Percentiles rank a stretch among this genome's conserved stretches.
Conservation (phyloP, 2,797 vertebrate species). For the Ctenopoma multispine region DNA sequence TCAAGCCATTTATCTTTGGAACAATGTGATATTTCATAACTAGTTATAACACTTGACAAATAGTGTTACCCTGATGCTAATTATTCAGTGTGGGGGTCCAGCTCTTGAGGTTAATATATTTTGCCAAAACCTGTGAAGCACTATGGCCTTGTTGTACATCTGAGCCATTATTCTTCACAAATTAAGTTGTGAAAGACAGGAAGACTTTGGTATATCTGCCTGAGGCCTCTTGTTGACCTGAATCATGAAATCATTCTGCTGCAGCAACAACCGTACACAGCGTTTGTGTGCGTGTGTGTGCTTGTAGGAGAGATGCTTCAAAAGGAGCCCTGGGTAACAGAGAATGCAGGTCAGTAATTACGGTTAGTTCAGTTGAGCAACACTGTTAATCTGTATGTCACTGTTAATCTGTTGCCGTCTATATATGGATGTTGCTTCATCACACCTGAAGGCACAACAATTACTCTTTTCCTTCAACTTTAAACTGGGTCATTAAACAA, state of each 20-base stretch:
- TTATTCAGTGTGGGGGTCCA: conserved; percentile 38
- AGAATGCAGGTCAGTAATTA: conserved; percentile 78
- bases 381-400: conserved; percentile 71
- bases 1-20: conserved; percentile 29
- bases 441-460: conserved; percentile 65
- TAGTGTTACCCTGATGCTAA: conserved; percentile 23
- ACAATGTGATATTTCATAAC: conserved; percentile 13
- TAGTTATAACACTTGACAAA: conserved; percentile 47
- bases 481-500: conserved; percentile 62
- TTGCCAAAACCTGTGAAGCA: conserved; percentile 39
- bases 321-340: conserved; percentile 62
- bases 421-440: conserved; percentile 68
- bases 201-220: conserved; percentile 74
- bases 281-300: conserved; percentile 31
- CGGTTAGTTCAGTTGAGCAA: conserved; percentile 65
- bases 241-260: conserved; percentile 78
- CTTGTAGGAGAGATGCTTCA: conserved; percentile 34
- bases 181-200: conserved; percentile 69
- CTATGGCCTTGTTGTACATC: conserved; percentile 41
- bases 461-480: conserved; percentile 63
- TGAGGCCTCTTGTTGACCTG: conserved; percentile 81
- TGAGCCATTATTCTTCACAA: conserved; percentile 66
- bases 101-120: conserved; percentile 55
- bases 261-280: conserved; percentile 49
- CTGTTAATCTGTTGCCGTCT: conserved; percentile 71